Conservation (phyloP, 1,140 invertebrate genomes). For the Tetragonula clypearis region DNA sequence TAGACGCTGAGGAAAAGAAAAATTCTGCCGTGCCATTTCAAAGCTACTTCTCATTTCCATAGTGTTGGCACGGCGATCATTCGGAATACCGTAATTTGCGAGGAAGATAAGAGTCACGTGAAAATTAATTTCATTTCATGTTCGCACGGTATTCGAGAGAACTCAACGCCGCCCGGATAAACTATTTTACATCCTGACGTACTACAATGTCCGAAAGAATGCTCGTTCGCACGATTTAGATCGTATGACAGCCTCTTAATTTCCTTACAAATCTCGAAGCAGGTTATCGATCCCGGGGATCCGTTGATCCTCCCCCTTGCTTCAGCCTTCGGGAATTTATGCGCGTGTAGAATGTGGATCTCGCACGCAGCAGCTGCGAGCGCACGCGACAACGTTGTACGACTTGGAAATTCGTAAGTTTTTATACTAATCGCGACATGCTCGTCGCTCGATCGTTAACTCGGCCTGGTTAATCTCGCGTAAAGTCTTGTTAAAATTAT, state of each 20-base stretch:
- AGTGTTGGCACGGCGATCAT: too few species aligned
- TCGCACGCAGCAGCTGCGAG: background rate
- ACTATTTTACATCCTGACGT: background rate
- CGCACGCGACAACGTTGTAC: background rate
- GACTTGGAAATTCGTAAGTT: background rate
- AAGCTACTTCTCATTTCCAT: too few species aligned
- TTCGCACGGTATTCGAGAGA: background rate
- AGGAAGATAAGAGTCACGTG: too few species aligned
- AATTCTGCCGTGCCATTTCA: too few species aligned
- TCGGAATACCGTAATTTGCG: too few species aligned
- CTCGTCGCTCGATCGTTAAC: background rate
- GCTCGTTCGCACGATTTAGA: background rate
- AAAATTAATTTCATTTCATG: background rate
- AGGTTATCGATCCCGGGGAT: background rate
- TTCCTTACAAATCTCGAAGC: slow-evolving; percentile 4
- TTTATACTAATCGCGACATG: background rate
- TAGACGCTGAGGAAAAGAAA: too few species aligned
- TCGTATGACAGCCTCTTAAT: background rate
- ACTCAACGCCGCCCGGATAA: background rate
- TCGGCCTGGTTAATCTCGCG: background rate
- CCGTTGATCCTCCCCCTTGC: background rate
- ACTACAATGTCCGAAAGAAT: background rate
- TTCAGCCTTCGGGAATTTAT: background rate
- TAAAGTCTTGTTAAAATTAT: too few species aligned
- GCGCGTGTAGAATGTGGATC: background rate